These are phyloP conservation scores for Ptilorrhoa leucosticta DNA, from an alignment of 2,113 vertebrate genomes.

Conservation along the genomic window DNA sequence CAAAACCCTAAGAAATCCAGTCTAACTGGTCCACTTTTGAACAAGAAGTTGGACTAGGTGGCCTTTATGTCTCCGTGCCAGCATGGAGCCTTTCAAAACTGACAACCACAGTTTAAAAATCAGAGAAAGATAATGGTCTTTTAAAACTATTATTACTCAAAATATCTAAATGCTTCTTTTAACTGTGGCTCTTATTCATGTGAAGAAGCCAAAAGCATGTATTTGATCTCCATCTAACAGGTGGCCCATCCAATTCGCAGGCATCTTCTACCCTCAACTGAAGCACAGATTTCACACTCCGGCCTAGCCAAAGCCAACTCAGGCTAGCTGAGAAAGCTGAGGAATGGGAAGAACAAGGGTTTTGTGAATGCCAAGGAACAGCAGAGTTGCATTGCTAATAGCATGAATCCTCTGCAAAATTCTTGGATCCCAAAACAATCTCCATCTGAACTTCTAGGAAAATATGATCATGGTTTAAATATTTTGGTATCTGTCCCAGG, in stretches of 20 bases:
- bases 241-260: background rate
- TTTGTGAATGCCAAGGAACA: background rate
- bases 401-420: background rate
- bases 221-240: background rate
- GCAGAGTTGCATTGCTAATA: background rate
- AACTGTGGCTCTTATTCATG: background rate
- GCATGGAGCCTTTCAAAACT: background rate
- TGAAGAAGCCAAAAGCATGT: background rate
- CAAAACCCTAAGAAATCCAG: background rate
- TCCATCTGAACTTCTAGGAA: background rate
- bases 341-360: background rate
- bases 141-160: background rate
- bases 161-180: background rate
- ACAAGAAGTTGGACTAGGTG: background rate
- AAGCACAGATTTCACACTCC: background rate
- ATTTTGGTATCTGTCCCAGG: background rate
- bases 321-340: background rate
- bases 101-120: background rate
- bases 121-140: background rate
- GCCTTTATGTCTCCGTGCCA: background rate
- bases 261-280: background rate
- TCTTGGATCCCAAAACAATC: background rate
- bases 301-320: background rate
- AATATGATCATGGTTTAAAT: background rate
- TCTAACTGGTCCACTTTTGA: background rate